These are phyloP conservation scores for Brotula barbata DNA, from an alignment of 2,797 vertebrate species.

Conservation along the genomic window DNA sequence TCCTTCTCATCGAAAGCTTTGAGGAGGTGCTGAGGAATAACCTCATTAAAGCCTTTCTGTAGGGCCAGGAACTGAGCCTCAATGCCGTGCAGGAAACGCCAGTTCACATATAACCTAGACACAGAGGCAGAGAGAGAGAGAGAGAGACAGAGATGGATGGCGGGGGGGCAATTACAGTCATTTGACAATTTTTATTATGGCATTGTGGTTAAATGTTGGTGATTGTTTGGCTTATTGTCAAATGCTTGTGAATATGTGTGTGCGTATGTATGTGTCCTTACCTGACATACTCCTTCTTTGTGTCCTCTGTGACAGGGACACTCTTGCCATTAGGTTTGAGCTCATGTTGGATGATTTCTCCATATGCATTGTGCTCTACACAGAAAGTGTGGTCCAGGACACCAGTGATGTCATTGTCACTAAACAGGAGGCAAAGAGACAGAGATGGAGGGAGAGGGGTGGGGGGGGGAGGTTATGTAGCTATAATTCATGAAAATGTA, in stretches of 20 bases:
- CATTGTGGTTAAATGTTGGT: too few relatives aligned
- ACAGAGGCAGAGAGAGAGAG: slow-evolving; percentile 81
- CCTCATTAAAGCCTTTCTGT: slow-evolving; percentile 98
- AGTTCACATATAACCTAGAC: slow-evolving; percentile 97
- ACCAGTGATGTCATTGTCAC: slow-evolving; percentile 94
- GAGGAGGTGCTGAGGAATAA: slow-evolving; percentile 97
- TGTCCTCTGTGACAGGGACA: not conserved
- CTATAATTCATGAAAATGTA: too few relatives aligned
- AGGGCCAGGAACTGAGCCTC: slow-evolving; percentile 97
- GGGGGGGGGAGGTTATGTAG: too few relatives aligned
- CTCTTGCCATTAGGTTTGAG: slow-evolving; percentile 97
- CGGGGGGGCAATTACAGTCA: too few relatives aligned
- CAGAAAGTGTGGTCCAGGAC: slow-evolving; percentile 98
- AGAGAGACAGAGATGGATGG: too few relatives aligned
- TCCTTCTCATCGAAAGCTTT: slow-evolving; percentile 99
- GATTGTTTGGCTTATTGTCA: too few relatives aligned
- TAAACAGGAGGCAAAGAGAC: slow-evolving; percentile 38
- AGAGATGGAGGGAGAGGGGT: too few relatives aligned
- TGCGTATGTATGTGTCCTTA: not conserved
- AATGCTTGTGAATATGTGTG: too few relatives aligned
- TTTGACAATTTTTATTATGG: too few relatives aligned
- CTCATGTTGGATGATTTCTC: slow-evolving; percentile 97
- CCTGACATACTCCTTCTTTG: slow-evolving; percentile 84
- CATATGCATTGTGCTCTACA: slow-evolving; percentile 96
- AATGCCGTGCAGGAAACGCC: slow-evolving; percentile 95